Percentiles rank a stretch among this genome's conserved stretches.
Conservation (phyloP, 1,140 invertebrate genomes). For the Drosophila pruinosa region DNA sequence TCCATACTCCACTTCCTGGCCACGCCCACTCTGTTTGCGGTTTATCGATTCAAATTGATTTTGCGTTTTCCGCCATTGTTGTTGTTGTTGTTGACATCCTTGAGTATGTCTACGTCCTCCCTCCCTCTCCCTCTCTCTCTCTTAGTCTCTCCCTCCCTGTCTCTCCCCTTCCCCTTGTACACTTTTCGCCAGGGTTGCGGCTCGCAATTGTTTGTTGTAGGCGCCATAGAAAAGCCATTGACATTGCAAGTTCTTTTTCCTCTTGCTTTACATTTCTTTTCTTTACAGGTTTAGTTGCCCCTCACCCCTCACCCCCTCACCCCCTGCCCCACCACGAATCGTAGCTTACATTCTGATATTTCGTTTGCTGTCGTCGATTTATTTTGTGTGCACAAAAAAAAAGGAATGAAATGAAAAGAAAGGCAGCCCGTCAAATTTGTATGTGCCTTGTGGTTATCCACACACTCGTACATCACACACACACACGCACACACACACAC, state of each 20-base stretch:
- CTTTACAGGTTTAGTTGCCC: not conserved
- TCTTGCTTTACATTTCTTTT: slow-evolving; percentile 6
- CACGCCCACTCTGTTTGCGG: slow-evolving; percentile 56
- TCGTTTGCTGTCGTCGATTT: slow-evolving; percentile 34
- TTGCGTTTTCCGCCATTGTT: slow-evolving; percentile 54
- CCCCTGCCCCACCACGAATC: not conserved
- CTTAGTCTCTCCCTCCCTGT: not conserved
- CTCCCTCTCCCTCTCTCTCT: not conserved
- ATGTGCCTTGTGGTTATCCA: slow-evolving; percentile 28
- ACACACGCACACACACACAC: not conserved
- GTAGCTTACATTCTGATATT: slow-evolving; percentile 16
- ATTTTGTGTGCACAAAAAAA: slow-evolving; percentile 20
- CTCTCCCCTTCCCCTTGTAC: not conserved
- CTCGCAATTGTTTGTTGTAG: slow-evolving; percentile 36
- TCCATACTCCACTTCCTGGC: not conserved
- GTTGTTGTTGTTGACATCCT: slow-evolving; percentile 37
- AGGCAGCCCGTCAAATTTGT: slow-evolving; percentile 25
- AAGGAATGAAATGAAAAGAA: not conserved
- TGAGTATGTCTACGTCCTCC: slow-evolving; percentile 30
- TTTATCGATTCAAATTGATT: slow-evolving; percentile 75
- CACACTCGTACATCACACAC: slow-evolving; percentile 19
- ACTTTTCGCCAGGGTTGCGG: slow-evolving; percentile 23
- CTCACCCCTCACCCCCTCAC: not conserved
- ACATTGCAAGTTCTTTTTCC: slow-evolving; percentile 40
- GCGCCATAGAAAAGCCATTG: slow-evolving; percentile 28